Base-by-base conservation (phyloP, 2,797 vertebrate species). In the Acomys russatus region DNA sequence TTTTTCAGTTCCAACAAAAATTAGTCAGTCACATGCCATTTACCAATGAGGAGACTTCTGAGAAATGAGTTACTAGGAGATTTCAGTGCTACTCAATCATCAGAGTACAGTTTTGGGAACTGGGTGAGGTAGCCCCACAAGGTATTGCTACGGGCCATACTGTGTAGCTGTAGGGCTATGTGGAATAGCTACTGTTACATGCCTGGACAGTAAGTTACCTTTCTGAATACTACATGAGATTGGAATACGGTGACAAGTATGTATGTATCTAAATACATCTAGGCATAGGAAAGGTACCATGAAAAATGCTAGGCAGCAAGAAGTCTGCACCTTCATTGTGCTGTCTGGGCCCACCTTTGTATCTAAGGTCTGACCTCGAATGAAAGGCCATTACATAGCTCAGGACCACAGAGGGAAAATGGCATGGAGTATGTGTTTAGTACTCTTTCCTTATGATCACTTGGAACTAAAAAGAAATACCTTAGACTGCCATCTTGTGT, bases 401-500 rank as follows among this genome's bases (percentile, higher is more conserved):
- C 20, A 44, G 23, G 28, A 66, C 76, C 54, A 2, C 1, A 79
- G 68, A 74, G 23, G 7, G n/a, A 83, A 90, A 44, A 51, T 93
- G 88, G 70, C 86, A 91, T 84, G 82, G 83, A 97, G 89, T 33
- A 95, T 97, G 86, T 96, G 88, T 92, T 79, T 97, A 93, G 95
- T 97, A 96, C 96, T 97, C 95, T 97, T 96, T 98, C 89, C 94
- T 96, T 90, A 71, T 96, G 85, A 93, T 88, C 96, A 97, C 97
- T 95, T 95, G 97, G 87, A 97, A 97, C 96, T 96, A 97, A 96
- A 97, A 97, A 95, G 94, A 96, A 98, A 97, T 97, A 97, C 96
- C 95, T 97, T 96, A 98, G 97, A 98, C 98, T 98, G 92, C 97
- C 97, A 84, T 98, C 98, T 98, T 98, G 88, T 98, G 95, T 94